Conservation (phyloP, 2,113 vertebrate species). For the Onychostoma macrolepis region DNA sequence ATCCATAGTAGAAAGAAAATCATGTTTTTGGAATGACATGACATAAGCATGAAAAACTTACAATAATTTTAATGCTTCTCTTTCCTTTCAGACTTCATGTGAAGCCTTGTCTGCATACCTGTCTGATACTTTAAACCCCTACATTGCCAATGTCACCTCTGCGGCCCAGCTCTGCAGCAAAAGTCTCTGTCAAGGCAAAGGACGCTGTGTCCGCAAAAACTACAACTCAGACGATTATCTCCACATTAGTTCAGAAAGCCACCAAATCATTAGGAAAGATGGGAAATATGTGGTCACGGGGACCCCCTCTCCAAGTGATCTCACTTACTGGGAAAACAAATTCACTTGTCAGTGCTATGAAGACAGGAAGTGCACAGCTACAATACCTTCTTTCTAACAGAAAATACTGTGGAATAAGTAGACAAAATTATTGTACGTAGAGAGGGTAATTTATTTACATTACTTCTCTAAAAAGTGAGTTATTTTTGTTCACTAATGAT, state of each 20-base stretch:
- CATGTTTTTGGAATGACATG: background rate
- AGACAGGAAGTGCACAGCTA: conserved; percentile 54
- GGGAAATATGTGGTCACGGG: conserved; percentile 66
- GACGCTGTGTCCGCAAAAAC: conserved; percentile 80
- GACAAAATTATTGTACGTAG: background rate
- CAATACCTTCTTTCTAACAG: background rate
- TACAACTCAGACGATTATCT: conserved; percentile 82
- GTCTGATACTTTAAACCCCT: conserved; percentile 76
- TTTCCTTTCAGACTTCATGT: conserved; percentile 65
- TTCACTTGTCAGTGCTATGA: conserved; percentile 78
- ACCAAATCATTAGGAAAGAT: conserved; percentile 57
- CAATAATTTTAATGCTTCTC: background rate
- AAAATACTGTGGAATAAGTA: background rate
- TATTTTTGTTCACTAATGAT: background rate
- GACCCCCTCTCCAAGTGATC: conserved; percentile 57
- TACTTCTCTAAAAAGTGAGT: background rate
- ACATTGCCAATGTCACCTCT: conserved; percentile 86
- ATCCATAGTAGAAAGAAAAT: background rate
- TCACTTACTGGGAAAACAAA: conserved; percentile 54
- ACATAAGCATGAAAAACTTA: background rate
- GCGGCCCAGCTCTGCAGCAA: conserved; percentile 84
- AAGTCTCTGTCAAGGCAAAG: conserved; percentile 79
- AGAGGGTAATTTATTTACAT: background rate
- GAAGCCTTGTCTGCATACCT: conserved; percentile 70
- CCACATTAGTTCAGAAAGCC: conserved; percentile 74